Conservation (phyloP, 2,888 invertebrate species). For the Synanthedon andrenaeformis region DNA sequence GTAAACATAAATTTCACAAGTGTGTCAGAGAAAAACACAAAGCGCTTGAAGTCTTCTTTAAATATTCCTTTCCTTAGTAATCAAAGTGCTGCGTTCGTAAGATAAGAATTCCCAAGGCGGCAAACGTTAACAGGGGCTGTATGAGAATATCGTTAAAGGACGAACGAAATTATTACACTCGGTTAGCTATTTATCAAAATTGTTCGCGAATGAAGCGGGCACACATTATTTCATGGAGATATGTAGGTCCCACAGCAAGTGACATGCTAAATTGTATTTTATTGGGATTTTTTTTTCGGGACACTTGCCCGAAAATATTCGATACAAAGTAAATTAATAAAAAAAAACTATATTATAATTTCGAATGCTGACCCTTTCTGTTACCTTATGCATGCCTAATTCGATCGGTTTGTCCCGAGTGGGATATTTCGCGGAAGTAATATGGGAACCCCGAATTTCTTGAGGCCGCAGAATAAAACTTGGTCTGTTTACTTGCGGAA, state of each 20-base stretch:
- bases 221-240: conserved; percentile 26
- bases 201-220: conserved; percentile 26
- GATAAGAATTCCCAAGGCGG: conserved; percentile 63
- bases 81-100: conserved; percentile 63
- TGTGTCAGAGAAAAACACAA: conserved; percentile 49
- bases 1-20: conserved; percentile 37
- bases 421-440: background rate
- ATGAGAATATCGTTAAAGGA: conserved; percentile 39
- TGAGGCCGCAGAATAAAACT: background rate
- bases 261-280: background rate
- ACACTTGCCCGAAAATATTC: too few species aligned
- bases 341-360: too few species aligned
- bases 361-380: too few species aligned
- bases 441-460: too few species aligned
- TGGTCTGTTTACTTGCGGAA: background rate
- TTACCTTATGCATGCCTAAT: too few species aligned
- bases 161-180: conserved; percentile 55
- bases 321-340: too few species aligned
- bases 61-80: conserved; percentile 63
- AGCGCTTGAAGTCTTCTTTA: conserved; percentile 52
- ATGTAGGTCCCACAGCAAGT: conserved; percentile 10
- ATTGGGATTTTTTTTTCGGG: too few species aligned
- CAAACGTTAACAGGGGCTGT: conserved; percentile 29
- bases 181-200: conserved; percentile 57
- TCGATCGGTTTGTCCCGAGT: background rate